Evolutionary conservation across 2,797 vertebrate species (phyloP), one percentile per base, ranked within the genome.

Genomic region (Danionella dracula): DNA sequence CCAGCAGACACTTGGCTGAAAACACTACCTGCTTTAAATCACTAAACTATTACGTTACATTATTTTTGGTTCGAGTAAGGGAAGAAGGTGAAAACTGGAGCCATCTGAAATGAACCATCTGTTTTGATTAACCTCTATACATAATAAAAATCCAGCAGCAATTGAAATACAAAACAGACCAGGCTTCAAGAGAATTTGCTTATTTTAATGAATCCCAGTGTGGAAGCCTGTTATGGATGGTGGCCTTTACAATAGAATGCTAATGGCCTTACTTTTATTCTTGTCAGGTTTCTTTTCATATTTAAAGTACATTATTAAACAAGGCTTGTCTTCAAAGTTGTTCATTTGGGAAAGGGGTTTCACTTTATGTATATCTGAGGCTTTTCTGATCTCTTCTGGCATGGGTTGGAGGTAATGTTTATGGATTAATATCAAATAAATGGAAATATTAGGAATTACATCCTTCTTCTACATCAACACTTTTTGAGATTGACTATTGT

Each of bases 251-350:
- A 66, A 49, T 35, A 29, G 41, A 34, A 11, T 12, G 2, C 23
- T 71, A 72, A 66, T 72, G 56, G 16, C 41, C 40, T 46, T 5
- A 3, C 16, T 55, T 51, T 66, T 42, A 49, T 40, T 45, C 23
- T 55, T 34, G 37, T 46, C 41, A 57, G 45, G 38, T 29, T 37
- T 58, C 16, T 51, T 50, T n/a, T n/a, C 21, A 45, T 20, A 45
- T 40, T 59, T 44, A 34, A 12, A 11, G 53, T 46, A n/a, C 61
- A 53, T 70, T 53, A 44, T 13, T 23, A 35, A 38, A 27, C 51
- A 57, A 51, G 45, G 19, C 5, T 45, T 44, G 5, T 42, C 61
- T 51, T 54, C 44, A 29, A 51, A 13, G 35, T 45, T 51, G 42
- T 48, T 34, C 13, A 65, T 55, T 40, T 54, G 15, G 55, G 37